Evolutionary conservation across 2,113 vertebrate genomes (phyloP), one percentile per base, ranked within the genome.

Genomic region (Ammodytes marinus): DNA sequence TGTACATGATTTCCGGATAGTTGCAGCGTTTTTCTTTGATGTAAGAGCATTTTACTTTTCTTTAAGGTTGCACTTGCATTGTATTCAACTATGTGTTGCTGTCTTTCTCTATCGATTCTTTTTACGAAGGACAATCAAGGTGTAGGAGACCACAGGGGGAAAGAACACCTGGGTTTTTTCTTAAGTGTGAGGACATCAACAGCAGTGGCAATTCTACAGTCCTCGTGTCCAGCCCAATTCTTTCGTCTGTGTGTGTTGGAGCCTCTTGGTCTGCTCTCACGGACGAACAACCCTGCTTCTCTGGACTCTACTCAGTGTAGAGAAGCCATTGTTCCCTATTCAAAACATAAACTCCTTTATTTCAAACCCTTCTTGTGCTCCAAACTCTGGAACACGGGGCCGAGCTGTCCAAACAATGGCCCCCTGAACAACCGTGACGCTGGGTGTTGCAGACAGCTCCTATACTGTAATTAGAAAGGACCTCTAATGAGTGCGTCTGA

Each of bases 261-360:
- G 52, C 64, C 84, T 82, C 73, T 76, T 87, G 78, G 81, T 65
- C 8, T 46, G 63, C 69, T 80, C 77, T 80, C 74, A 71, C 66
- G 69, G 37, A 78, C 71, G 80, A 69, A 64, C 40, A 61, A 45
- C 63, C 63, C 8, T 15, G 39, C 52, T 59, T 69, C 69, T 59
- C 82, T 69, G 79, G 77, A 80, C 79, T 68, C 68, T 55, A 61
- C 67, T 81, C 78, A n/a, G 15, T 54, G 78, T 35, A 40, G 43
- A 61, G 82, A 49, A 77, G 84, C 80, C 77, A 89, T 93, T 91
- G 87, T 92, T 84, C 27, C 57, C 57, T 19, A 27, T 27, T 27
- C 58, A 46, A 74, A 88, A 68, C 52, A 69, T 66, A 19, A 86
- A 86, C 74, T 77, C 74, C 74, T 80, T 76, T 57, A 43, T 52